Evolutionary conservation across 2,888 invertebrate genomes (phyloP).

Genomic region (Orchesellides sinensis): DNA sequence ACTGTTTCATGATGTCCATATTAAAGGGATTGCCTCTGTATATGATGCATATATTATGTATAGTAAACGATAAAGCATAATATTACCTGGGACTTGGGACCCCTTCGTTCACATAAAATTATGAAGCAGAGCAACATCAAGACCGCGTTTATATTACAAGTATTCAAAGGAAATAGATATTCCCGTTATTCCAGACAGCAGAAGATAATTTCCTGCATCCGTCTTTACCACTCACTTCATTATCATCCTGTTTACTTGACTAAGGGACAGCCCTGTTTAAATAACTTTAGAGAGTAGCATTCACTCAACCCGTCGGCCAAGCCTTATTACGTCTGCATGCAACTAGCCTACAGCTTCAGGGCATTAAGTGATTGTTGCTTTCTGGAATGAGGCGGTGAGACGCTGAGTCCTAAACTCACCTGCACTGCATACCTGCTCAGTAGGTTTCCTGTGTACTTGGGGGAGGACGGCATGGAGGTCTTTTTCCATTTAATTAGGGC

Average conservation of each 20-base stretch:
- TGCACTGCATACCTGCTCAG: slow-evolving; percentile 19
- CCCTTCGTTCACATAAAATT: neutral
- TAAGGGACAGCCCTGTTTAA: neutral
- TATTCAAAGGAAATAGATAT: slow-evolving; percentile 29
- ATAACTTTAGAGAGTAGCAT: neutral
- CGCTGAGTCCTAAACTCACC: neutral
- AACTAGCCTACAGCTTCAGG: slow-evolving; percentile 21
- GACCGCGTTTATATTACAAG: slow-evolving; percentile 1
- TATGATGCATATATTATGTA: too few relatives aligned
- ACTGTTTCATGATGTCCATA: slow-evolving; percentile 26
- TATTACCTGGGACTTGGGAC: too few relatives aligned
- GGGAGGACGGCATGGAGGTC: slow-evolving; percentile 29
- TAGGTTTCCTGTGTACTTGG: too few relatives aligned
- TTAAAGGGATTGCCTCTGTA: slow-evolving; percentile 11
- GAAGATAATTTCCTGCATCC: slow-evolving; percentile 59
- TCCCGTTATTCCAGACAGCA: slow-evolving; percentile 56
- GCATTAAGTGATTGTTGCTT: slow-evolving; percentile 32
- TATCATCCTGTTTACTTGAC: neutral
- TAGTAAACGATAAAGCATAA: too few relatives aligned
- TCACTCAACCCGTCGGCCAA: neutral
- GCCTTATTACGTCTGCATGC: neutral
- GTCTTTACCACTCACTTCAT: slow-evolving; percentile 47
- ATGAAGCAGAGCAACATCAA: neutral
- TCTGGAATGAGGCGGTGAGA: neutral
- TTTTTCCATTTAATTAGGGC: slow-evolving; percentile 30